Conservation (phyloP, 2,888 invertebrate species). For the Eristalis intricaria region DNA sequence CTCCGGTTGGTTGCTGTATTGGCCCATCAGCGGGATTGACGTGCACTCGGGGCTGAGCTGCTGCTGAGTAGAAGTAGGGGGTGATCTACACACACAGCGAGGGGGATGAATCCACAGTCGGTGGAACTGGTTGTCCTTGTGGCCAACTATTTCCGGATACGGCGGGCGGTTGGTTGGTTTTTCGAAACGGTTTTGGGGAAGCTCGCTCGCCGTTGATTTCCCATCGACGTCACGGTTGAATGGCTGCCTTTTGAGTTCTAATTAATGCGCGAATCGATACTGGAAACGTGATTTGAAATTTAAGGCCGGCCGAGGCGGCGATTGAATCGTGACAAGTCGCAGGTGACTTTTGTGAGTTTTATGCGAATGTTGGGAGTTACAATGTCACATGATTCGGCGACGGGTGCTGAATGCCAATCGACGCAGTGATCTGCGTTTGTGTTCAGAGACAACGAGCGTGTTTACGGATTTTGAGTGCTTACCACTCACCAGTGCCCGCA, state of each 20-base stretch:
- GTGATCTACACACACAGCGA: no score
- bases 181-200: background rate
- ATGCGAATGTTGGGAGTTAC: background rate
- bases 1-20: constrained; percentile 34
- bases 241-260: background rate
- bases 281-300: constrained; percentile 25
- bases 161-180: background rate
- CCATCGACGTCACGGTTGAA: background rate
- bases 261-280: constrained; percentile 8
- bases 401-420: constrained; percentile 24
- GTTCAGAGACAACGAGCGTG: constrained; percentile 1
- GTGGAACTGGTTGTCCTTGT: background rate
- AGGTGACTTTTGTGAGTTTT: constrained; percentile 27
- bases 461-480: background rate
- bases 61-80: background rate
- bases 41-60: background rate
- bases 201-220: background rate
- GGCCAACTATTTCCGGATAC: background rate
- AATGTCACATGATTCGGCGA: constrained; percentile 6
- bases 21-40: background rate
- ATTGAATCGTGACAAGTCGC: constrained; percentile 32
- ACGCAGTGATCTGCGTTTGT: background rate
- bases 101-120: background rate
- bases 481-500: no score
- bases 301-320: background rate